These are phyloP conservation scores for Tetragonula clypearis DNA, from an alignment of 1,140 invertebrate genomes.

Conservation along the genomic window DNA sequence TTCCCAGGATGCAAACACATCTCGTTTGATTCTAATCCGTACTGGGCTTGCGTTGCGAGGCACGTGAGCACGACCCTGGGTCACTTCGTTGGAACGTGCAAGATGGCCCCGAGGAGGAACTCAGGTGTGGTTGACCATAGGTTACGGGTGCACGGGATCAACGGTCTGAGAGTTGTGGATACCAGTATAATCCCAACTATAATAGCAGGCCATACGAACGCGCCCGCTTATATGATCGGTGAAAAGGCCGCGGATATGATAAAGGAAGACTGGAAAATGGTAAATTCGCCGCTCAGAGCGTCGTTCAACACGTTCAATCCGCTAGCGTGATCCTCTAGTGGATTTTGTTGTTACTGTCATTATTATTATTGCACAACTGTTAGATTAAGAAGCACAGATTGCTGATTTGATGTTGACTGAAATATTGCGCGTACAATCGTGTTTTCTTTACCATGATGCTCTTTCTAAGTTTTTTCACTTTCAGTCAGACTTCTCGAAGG, in stretches of 20 bases:
- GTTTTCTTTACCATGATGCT: too few relatives aligned
- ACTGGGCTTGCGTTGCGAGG: slow-evolving; percentile 88
- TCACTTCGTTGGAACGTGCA: slow-evolving; percentile 88
- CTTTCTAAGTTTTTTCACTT: too few relatives aligned
- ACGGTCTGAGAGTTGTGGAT: slow-evolving; percentile 80
- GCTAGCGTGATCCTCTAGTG: too few relatives aligned
- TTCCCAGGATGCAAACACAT: slow-evolving; percentile 86
- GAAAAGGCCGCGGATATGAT: slow-evolving; percentile 82
- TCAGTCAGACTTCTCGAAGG: too few relatives aligned
- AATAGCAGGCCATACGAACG: slow-evolving; percentile 80
- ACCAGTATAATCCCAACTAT: slow-evolving; percentile 81
- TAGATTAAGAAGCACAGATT: too few relatives aligned
- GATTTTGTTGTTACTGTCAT: too few relatives aligned
- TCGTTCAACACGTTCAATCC: neutral
- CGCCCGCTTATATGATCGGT: slow-evolving; percentile 81
- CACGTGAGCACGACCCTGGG: slow-evolving; percentile 87
- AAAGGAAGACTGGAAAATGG: slow-evolving; percentile 74
- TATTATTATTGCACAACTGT: too few relatives aligned
- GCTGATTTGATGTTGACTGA: too few relatives aligned
- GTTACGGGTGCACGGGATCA: slow-evolving; percentile 78
- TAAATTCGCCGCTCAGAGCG: neutral
- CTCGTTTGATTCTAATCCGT: slow-evolving; percentile 85
- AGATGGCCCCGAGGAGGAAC: slow-evolving; percentile 81
- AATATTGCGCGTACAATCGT: too few relatives aligned
- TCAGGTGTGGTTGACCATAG: slow-evolving; percentile 79